Conservation (phyloP, 2,888 invertebrate species). For the Pseudanteris insignis region DNA sequence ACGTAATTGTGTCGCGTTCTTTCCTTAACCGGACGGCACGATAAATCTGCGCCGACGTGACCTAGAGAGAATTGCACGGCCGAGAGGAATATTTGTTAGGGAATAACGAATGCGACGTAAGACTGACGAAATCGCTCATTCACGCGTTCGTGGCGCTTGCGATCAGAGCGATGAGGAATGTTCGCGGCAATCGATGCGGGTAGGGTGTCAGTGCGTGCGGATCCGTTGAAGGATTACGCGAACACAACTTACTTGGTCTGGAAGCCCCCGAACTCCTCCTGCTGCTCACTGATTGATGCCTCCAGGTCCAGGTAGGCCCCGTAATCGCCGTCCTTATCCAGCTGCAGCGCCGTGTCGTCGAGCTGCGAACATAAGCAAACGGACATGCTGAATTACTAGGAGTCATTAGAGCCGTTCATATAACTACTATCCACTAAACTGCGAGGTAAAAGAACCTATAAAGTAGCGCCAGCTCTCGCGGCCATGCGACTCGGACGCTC, state of each 20-base stretch:
- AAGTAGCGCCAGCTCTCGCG: conserved; percentile 38
- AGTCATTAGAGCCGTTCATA: conserved; percentile 40
- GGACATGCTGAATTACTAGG: conserved; percentile 36
- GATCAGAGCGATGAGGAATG: too few relatives aligned
- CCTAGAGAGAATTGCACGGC: conserved; percentile 12
- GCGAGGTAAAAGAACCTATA: conserved; percentile 43
- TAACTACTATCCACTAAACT: conserved; percentile 42
- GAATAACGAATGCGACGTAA: conserved; percentile 10
- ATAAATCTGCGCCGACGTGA: conserved; percentile 14
- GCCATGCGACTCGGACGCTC: conserved; percentile 17
- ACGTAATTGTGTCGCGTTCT: too few relatives aligned
- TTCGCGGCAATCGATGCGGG: too few relatives aligned
- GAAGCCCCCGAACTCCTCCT: conserved; percentile 96
- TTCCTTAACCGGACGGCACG: conserved; percentile 1
- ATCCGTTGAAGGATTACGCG: too few relatives aligned
- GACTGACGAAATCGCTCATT: conserved; percentile 14
- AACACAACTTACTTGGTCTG: conserved; percentile 82
- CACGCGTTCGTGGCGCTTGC: conserved; percentile 7
- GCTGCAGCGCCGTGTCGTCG: conserved; percentile 96
- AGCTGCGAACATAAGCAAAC: conserved; percentile 75
- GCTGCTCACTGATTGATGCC: conserved; percentile 94
- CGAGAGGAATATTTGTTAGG: conserved; percentile 9
- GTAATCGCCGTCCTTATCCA: conserved; percentile 97
- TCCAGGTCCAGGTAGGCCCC: conserved; percentile 97
- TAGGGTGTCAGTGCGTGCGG: too few relatives aligned